Evolutionary conservation across 2,797 vertebrate species (phyloP), one percentile per base, ranked within the genome.

Genomic region (Girardinus metallicus): DNA sequence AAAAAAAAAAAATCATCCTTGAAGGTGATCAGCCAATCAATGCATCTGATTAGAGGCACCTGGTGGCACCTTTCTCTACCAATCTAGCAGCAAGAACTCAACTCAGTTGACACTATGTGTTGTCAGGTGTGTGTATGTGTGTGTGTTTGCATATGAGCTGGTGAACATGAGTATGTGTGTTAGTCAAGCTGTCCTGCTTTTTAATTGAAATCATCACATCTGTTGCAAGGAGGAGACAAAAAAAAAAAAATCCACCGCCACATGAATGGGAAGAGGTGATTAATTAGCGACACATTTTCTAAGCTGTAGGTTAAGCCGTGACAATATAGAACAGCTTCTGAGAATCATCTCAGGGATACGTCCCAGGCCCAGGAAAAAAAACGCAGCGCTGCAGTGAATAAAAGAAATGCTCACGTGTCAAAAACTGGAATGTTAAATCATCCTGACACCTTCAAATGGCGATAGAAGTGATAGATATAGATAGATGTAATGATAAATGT

Each of bases 221-320:
- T 94, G 92, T 92, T 90, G 83, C 85, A 66, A 86, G 80, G 82
- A 88, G 75, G 72, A 85, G 81, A 87, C 57, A 73, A 85, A 84
- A 86, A 85, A 80, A 86, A 68, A 23, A 55, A 57, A 64, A 64
- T 21, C 15, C 77, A 76, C 41, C 57, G 47, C 89, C 80, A 82
- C 87, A 85, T 84, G 88, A 90, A 88, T 10, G 76, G 85, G 82
- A 83, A 80, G 91, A 92, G 89, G 90, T 87, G 89, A 92, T 91
- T 94, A 93, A 95, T 95, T 94, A 90, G 86, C 78, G 66, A 90
- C 88, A 88, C 90, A 60, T 74, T 90, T 87, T 90, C 87, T 91
- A 92, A 92, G 92, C 92, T 93, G 92, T 89, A 93, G 90, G 93
- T 95, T 92, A 95, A 94, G 88, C 89, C 83, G 81, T 82, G 93